A percentile compares a stretch with the other conserved stretches of the same genome.
These are phyloP conservation scores for Phlogophora meticulosa DNA, from an alignment of 2,888 invertebrate species.

Conservation along the genomic window DNA sequence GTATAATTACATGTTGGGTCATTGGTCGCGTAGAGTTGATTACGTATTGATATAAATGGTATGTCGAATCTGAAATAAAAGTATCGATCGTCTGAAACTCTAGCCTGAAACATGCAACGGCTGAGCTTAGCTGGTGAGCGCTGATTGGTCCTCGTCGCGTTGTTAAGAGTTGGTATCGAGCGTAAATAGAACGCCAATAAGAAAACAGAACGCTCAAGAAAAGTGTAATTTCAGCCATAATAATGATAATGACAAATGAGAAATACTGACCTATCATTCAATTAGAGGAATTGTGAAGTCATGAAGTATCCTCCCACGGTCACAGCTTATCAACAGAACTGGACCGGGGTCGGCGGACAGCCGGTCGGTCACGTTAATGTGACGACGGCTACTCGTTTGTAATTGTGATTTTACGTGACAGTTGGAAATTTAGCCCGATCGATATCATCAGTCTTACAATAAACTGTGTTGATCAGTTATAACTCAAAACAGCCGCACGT, in stretches of 20 bases:
- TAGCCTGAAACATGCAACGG: conserved; percentile 36
- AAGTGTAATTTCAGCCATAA: conserved; percentile 42
- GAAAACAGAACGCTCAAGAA: conserved; percentile 46
- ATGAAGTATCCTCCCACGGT: conserved; percentile 83
- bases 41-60: conserved; percentile 27
- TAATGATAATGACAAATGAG: conserved; percentile 57
- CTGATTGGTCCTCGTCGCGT: conserved; percentile 36
- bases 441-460: conserved; percentile 9
- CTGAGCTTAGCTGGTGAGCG: conserved; percentile 22
- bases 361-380: conserved; percentile 51
- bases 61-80: conserved; percentile 27
- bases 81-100: conserved; percentile 19
- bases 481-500: too few species aligned
- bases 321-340: conserved; percentile 76
- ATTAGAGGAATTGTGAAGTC: conserved; percentile 83
- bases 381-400: conserved; percentile 57
- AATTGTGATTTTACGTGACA: conserved; percentile 63
- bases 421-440: conserved; percentile 26
- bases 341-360: conserved; percentile 73
- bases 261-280: conserved; percentile 77
- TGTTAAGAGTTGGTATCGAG: conserved; percentile 26
- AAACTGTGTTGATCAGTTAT: conserved; percentile 15
- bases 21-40: conserved; percentile 31
- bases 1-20: conserved; percentile 49
- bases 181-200: conserved; percentile 48